Evolutionary conservation across 2,797 vertebrate species (phyloP).

Genomic region (Lepilemur septentrionalis): DNA sequence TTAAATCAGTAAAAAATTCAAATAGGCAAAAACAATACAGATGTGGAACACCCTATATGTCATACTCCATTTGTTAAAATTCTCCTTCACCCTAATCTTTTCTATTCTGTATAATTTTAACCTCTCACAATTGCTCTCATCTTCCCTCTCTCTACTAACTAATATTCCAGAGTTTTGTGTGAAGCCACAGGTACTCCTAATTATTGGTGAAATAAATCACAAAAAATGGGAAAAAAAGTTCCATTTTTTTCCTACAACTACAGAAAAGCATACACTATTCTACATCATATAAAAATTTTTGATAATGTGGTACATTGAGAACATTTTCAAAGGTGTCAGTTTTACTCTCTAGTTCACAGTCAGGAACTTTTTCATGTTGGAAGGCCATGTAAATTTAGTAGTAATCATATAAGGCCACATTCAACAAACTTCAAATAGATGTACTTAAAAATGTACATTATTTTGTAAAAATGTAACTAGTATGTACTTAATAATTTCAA

Average conservation of each 20-base stretch:
- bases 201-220: not conserved
- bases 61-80: not conserved
- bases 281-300: not conserved
- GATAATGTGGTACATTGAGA: not conserved
- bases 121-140: not conserved
- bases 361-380: too few species aligned
- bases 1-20: not conserved
- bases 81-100: not conserved
- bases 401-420: too few species aligned
- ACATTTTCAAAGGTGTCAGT: not conserved
- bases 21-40: not conserved
- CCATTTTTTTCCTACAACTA: not conserved
- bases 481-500: too few species aligned
- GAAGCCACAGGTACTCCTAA: not conserved
- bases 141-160: not conserved
- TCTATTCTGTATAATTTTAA: not conserved
- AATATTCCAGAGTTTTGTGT: not conserved
- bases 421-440: too few species aligned
- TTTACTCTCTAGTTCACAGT: not conserved
- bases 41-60: not conserved
- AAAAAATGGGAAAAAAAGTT: not conserved
- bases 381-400: too few species aligned
- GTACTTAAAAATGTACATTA: too few species aligned
- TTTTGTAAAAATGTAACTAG: too few species aligned
- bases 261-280: not conserved